These are phyloP conservation scores for Alviniconcha strummeri DNA, from an alignment of 2,888 invertebrate species.

Conservation along the genomic window DNA sequence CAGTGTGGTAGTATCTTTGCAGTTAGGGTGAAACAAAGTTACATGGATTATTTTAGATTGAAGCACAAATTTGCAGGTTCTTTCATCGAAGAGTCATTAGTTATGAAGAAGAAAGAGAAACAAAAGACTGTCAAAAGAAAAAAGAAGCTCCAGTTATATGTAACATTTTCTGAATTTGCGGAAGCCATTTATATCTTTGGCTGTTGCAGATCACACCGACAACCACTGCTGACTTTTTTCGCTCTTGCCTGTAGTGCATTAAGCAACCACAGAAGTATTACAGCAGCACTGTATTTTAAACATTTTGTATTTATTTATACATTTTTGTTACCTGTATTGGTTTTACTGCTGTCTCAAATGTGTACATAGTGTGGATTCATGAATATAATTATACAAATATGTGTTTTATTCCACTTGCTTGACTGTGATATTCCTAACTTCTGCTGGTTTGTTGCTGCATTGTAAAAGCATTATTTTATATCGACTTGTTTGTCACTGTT, in stretches of 20 bases:
- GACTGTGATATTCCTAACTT: slow-evolving; percentile 16
- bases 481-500: not conserved
- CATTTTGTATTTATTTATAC: not conserved
- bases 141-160: too few species aligned
- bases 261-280: too few species aligned
- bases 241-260: not conserved
- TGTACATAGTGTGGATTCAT: not conserved
- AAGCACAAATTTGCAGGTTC: too few species aligned
- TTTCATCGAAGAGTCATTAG: too few species aligned
- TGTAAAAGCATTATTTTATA: not conserved
- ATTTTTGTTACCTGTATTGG: not conserved
- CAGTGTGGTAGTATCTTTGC: too few species aligned
- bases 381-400: not conserved
- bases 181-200: not conserved
- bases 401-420: not conserved
- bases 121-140: too few species aligned
- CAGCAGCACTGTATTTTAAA: too few species aligned
- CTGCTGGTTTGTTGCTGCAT: not conserved
- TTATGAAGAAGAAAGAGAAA: too few species aligned
- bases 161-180: too few species aligned
- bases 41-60: not conserved
- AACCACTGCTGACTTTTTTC: not conserved
- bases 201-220: not conserved
- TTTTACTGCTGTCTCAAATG: not conserved
- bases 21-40: not conserved